Evolutionary conservation across 2,113 vertebrate genomes (phyloP).

Genomic region (Oryzias woworae): DNA sequence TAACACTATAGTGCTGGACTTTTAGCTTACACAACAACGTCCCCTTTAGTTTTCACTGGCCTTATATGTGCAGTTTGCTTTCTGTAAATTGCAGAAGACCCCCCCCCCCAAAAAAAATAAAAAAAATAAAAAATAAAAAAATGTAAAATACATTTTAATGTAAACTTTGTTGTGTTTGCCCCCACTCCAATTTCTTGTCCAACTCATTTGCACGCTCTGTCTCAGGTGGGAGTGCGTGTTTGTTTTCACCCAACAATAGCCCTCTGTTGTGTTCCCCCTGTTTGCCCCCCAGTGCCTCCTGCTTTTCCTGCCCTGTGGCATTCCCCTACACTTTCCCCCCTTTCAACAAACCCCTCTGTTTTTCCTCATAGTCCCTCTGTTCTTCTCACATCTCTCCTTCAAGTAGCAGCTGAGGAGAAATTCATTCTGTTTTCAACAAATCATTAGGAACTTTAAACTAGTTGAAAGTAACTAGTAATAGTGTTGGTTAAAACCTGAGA

Average conservation of each 20-base stretch:
- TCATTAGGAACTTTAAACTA: not conserved
- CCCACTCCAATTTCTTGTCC: not conserved
- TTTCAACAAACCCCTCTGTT: slow-evolving; percentile 2
- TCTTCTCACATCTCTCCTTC: not conserved
- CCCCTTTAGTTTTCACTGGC: too few species aligned
- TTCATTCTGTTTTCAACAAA: not conserved
- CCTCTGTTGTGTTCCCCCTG: slow-evolving; percentile 36
- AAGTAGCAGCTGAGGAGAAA: not conserved
- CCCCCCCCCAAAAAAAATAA: too few species aligned
- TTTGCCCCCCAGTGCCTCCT: slow-evolving; percentile 8
- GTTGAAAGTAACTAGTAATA: too few species aligned
- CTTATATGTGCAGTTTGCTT: too few species aligned
- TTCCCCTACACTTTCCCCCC: slow-evolving; percentile 10
- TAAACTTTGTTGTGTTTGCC: not conserved
- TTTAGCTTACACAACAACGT: too few species aligned
- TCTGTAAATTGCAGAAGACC: too few species aligned
- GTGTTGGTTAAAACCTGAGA: too few species aligned
- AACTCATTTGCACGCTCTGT: not conserved
- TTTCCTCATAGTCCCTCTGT: not conserved
- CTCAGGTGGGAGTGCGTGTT: slow-evolving; percentile 41
- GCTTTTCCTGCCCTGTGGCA: slow-evolving; percentile 29
- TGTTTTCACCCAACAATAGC: slow-evolving; percentile 53
- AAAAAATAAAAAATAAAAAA: too few species aligned
- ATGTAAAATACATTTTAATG: too few species aligned
- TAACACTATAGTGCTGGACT: too few species aligned